Percentiles rank a stretch among this genome's conserved stretches.
Evolutionary conservation across 1,140 invertebrate species (phyloP).

Genomic region (Neodiprion lecontei): DNA sequence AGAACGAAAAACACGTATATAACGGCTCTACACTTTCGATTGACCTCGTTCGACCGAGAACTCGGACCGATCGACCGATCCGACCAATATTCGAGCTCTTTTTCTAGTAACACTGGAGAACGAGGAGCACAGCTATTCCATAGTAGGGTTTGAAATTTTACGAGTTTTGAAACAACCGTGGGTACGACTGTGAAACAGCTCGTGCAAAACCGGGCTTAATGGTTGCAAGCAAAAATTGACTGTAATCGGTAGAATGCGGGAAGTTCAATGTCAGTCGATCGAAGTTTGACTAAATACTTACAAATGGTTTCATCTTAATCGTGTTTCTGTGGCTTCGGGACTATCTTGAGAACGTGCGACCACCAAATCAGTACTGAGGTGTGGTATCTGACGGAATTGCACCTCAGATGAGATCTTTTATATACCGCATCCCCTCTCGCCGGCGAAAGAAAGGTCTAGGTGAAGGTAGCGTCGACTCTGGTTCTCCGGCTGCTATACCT

Average conservation of each 20-base stretch:
- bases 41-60: background rate
- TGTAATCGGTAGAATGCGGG: conserved; percentile 24
- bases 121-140: background rate
- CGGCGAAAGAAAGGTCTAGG: conserved; percentile 62
- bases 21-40: background rate
- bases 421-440: conserved; percentile 58
- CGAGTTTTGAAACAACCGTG: background rate
- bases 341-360: conserved; percentile 28
- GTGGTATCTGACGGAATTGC: conserved; percentile 54
- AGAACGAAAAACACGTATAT: background rate
- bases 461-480: conserved; percentile 56
- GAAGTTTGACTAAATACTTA: conserved; percentile 40
- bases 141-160: background rate
- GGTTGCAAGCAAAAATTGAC: background rate
- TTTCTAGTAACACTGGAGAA: background rate
- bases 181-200: too few relatives aligned
- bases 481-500: background rate
- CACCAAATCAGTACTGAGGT: conserved; percentile 45
- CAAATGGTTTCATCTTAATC: conserved; percentile 47
- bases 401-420: conserved; percentile 59
- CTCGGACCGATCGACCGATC: background rate
- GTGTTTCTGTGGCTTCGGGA: conserved; percentile 5
- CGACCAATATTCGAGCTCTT: background rate
- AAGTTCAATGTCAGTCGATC: conserved; percentile 15
- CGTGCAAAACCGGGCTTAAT: background rate